Base-by-base conservation (phyloP, 1,140 invertebrate genomes). In the Bombus difficillimus region DNA sequence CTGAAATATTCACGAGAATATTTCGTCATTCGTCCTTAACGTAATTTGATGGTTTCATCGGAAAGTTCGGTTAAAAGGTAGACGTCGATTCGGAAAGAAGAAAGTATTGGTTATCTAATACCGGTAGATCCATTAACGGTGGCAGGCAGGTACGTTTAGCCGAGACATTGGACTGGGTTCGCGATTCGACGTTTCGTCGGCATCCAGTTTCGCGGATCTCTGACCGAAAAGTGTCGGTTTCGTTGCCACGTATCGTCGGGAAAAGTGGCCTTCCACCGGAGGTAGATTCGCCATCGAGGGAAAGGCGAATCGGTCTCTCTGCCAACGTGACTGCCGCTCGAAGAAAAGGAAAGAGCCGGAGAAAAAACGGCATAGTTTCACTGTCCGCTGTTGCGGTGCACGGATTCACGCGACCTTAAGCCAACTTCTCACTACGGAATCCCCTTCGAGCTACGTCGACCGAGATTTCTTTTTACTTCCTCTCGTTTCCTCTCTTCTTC, bases 331-430 rank as follows among this genome's bases (percentile, higher is more conserved):
- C 53, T 32, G 53, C 13, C 39, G 22, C n/a, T 62, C 69, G 78
- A 81, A 76, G 77, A 88, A 88, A 88, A 77, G 81, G 73, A 89
- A 68, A 62, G 77, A 74, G 81, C 3, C 69, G 13, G 43, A 15
- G 57, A 74, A 85, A 85, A 81, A 81, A 71, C 78, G 69, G 32
- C 85, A 72, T 83, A 86, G 85, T 86, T 83, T 83, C 81, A 64
- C 47, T 85, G 83, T 81, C 78, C 83, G 78, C 57, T 72, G 34
- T 84, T 83, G 77, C 83, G 83, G 69, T 79, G 66, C 69, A 43
- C 43, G 74, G 68, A 53, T 59, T 76, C 64, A 82, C 59, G 53
- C 73, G 87, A 89, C 83, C 83, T 68, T 68, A 81, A 88, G 73
- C 53, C 68, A n/a, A n/a, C 57, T 81, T 88, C 82, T 68, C 86